These are phyloP conservation scores for Tinea pellionella DNA, from an alignment of 2,888 invertebrate genomes.

Conservation along the genomic window DNA sequence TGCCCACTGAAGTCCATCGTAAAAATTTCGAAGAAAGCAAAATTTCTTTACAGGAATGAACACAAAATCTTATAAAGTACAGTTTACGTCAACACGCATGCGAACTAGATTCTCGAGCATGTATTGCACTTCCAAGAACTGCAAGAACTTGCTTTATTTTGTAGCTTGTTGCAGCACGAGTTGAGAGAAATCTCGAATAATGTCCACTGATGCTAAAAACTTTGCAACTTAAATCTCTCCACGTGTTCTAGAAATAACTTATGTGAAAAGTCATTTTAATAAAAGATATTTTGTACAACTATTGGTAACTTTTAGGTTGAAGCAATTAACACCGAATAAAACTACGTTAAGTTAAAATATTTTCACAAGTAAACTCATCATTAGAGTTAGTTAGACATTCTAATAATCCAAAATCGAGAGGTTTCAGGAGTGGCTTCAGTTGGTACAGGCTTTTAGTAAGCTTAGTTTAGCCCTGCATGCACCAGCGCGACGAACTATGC, in stretches of 20 bases:
- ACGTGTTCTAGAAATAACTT: conserved; percentile 6
- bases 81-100: conserved; percentile 57
- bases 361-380: too few relatives aligned
- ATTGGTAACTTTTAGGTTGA: too few relatives aligned
- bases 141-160: conserved; percentile 37
- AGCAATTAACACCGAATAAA: too few relatives aligned
- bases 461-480: conserved; percentile 47
- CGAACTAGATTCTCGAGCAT: conserved; percentile 36
- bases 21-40: conserved; percentile 48
- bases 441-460: conserved; percentile 32
- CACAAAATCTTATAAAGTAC: conserved; percentile 56
- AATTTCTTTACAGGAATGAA: conserved; percentile 50
- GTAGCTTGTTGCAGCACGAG: conserved; percentile 28
- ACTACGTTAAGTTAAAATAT: too few relatives aligned
- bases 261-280: not conserved
- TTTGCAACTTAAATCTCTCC: conserved; percentile 27
- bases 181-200: conserved; percentile 34
- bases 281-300: not conserved
- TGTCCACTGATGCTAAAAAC: conserved; percentile 32
- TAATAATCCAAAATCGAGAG: too few relatives aligned
- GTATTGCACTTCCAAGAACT: conserved; percentile 30
- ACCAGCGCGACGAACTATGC: conserved; percentile 32
- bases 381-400: too few relatives aligned
- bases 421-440: too few relatives aligned
- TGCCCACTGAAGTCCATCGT: conserved; percentile 41